A percentile compares a stretch with the other conserved stretches of the same genome.
Conservation (phyloP, 2,888 invertebrate genomes). For the Cataglyphis altisquamis region DNA sequence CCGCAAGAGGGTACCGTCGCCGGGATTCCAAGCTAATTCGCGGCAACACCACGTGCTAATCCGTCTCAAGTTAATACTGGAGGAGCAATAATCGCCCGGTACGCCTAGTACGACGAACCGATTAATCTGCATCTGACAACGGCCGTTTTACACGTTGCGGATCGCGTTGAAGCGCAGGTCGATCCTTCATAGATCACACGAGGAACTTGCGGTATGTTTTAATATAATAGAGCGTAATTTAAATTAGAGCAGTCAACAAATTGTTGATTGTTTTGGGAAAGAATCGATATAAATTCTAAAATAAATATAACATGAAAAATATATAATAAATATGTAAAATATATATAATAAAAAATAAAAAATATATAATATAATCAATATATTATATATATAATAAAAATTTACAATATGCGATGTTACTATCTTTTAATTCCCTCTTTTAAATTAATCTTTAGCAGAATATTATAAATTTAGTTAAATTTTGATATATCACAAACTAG, state of each 20-base stretch:
- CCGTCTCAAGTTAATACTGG: constrained; percentile 70
- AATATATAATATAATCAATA: background rate
- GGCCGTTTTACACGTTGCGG: constrained; percentile 60
- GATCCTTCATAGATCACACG: background rate
- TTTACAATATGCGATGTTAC: too few relatives aligned
- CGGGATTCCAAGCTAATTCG: constrained; percentile 80
- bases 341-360: too few relatives aligned
- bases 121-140: constrained; percentile 75
- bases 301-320: background rate
- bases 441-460: too few relatives aligned
- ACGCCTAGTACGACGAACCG: constrained; percentile 75
- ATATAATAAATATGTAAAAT: too few relatives aligned
- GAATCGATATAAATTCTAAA: background rate
- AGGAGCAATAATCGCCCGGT: constrained; percentile 79
- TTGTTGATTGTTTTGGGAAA: background rate
- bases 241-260: background rate
- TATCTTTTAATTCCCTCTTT: too few relatives aligned
- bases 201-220: background rate
- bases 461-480: too few relatives aligned
- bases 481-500: too few relatives aligned
- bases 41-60: constrained; percentile 75
- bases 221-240: background rate
- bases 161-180: constrained; percentile 19
- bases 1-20: constrained; percentile 63
- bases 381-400: background rate